phyloP scores from a whole-genome alignment of 1,140 invertebrate species.

The Drosophila busckii region DNA sequence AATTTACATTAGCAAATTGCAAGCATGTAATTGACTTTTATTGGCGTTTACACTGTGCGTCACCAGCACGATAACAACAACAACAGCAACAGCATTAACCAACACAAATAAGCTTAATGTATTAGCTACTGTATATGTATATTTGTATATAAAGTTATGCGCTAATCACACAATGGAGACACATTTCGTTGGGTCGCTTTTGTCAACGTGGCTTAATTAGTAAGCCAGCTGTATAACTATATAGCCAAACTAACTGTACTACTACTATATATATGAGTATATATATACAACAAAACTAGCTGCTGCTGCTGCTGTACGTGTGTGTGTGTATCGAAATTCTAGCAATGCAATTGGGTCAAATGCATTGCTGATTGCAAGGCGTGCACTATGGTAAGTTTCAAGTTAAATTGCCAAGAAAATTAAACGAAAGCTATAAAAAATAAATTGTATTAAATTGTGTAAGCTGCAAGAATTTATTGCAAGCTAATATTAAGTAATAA shows the following conservation, averaged over 20 bases:
- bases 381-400: no score
- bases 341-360: slow-evolving; percentile 19
- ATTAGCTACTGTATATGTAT: slow-evolving; percentile 4
- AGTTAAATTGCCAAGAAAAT: no score
- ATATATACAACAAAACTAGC: background rate
- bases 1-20: slow-evolving; percentile 64
- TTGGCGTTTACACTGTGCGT: slow-evolving; percentile 28
- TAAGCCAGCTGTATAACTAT: background rate
- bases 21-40: slow-evolving; percentile 49
- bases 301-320: no score
- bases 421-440: no score
- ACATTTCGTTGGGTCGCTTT: slow-evolving; percentile 31
- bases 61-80: slow-evolving; percentile 7
- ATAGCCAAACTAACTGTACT: background rate
- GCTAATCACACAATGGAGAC: slow-evolving; percentile 48
- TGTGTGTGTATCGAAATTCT: slow-evolving; percentile 10
- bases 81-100: background rate
- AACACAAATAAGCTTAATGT: slow-evolving; percentile 17
- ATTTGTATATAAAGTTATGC: slow-evolving; percentile 33
- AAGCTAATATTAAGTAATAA: no score
- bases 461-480: no score
- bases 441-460: no score
- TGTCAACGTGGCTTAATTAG: slow-evolving; percentile 40
- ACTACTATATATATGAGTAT: slow-evolving; percentile 4
- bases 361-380: background rate